Evolutionary conservation across 2,888 invertebrate species (phyloP).

Genomic region (Neelides folsomi): DNA sequence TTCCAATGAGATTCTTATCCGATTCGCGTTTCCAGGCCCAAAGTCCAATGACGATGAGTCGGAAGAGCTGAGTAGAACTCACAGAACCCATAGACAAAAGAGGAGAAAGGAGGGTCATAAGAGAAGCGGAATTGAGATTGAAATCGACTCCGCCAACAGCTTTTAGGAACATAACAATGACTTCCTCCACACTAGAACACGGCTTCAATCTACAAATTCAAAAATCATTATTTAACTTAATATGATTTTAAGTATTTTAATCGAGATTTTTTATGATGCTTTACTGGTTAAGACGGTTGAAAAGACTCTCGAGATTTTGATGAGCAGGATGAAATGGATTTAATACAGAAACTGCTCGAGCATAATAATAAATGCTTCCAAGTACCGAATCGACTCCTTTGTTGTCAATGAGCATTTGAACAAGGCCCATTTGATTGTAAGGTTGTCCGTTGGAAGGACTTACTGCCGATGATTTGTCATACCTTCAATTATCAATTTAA

Average conservation of each 20-base stretch:
- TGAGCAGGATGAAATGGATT: slow-evolving; percentile 74
- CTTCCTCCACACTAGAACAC: slow-evolving; percentile 10
- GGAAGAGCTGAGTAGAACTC: slow-evolving; percentile 24
- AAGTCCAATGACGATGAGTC: slow-evolving; percentile 23
- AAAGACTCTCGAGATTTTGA: slow-evolving; percentile 49
- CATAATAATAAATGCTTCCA: slow-evolving; percentile 73
- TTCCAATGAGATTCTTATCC: slow-evolving; percentile 14
- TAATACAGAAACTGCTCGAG: slow-evolving; percentile 65
- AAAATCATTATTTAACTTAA: background rate
- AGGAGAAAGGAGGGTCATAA: slow-evolving; percentile 14
- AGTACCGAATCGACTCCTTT: slow-evolving; percentile 60
- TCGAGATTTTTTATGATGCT: slow-evolving; percentile 4
- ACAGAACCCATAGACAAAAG: slow-evolving; percentile 23
- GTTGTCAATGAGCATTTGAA: slow-evolving; percentile 55
- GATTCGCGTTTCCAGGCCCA: slow-evolving; percentile 29
- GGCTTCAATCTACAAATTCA: background rate
- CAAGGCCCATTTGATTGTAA: slow-evolving; percentile 61
- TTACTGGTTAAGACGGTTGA: slow-evolving; percentile 9
- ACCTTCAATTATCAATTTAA: slow-evolving; percentile 40
- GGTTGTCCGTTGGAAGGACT: slow-evolving; percentile 66
- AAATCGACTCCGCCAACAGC: slow-evolving; percentile 8
- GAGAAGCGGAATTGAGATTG: slow-evolving; percentile 3
- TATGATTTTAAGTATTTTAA: background rate
- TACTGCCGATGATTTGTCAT: slow-evolving; percentile 42
- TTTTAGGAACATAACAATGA: slow-evolving; percentile 15